These are phyloP conservation scores for Enteromius anoplus DNA, from an alignment of 2,797 vertebrate species.

Conservation along the genomic window DNA sequence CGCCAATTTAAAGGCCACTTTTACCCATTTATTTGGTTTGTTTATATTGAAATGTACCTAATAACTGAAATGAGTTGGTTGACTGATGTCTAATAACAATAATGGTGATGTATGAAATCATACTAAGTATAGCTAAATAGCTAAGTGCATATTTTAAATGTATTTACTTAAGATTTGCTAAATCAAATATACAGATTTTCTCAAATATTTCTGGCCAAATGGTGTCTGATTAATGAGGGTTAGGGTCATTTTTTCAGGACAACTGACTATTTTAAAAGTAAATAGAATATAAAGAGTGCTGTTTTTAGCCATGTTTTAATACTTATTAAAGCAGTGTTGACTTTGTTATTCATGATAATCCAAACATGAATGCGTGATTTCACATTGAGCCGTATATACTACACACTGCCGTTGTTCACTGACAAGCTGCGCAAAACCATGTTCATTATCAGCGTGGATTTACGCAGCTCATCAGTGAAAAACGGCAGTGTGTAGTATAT, in stretches of 20 bases:
- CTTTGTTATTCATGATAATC: not conserved
- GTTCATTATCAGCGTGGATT: too few species aligned
- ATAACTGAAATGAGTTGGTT: not conserved
- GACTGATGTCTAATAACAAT: not conserved
- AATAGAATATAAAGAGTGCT: not conserved
- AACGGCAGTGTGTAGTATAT: too few species aligned
- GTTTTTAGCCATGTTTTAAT: conserved; percentile 3
- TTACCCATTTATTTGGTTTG: not conserved
- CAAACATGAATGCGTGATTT: too few species aligned
- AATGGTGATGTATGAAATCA: not conserved
- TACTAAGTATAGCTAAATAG: not conserved
- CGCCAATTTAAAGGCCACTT: not conserved
- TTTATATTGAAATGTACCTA: not conserved
- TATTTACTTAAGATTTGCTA: not conserved
- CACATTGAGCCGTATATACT: too few species aligned
- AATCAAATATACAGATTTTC: not conserved
- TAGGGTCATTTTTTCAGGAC: not conserved
- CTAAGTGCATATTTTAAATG: not conserved
- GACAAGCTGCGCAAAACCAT: too few species aligned
- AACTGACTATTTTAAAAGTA: not conserved
- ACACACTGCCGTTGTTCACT: too few species aligned
- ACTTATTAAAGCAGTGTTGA: not conserved
- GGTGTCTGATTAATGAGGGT: not conserved
- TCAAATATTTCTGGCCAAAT: not conserved
- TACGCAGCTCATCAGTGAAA: too few species aligned